Evolutionary conservation across 2,113 vertebrate species (phyloP).

Genomic region (Hemiprocne comata): DNA sequence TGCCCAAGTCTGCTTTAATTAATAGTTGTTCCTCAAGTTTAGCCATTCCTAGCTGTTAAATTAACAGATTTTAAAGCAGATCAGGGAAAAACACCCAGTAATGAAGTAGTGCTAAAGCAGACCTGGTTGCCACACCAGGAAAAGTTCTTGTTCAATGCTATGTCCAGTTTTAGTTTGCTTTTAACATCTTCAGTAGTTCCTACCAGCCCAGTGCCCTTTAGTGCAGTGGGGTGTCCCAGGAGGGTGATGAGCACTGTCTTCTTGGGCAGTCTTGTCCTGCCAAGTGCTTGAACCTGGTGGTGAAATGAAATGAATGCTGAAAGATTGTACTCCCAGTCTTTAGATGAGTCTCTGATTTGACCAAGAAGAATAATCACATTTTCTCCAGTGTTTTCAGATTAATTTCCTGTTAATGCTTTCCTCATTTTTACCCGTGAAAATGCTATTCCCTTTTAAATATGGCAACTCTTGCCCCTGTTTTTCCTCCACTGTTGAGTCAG

Average conservation of each 20-base stretch:
- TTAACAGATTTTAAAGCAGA: not conserved
- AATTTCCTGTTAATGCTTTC: not conserved
- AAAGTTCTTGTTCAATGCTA: not conserved
- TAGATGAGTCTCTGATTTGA: not conserved
- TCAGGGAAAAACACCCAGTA: not conserved
- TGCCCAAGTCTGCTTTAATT: not conserved
- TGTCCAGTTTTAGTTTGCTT: not conserved
- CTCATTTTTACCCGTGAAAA: not conserved
- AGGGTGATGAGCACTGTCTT: accelerated
- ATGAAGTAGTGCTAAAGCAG: not conserved
- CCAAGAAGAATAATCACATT: not conserved
- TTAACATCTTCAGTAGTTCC: not conserved
- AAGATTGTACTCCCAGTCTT: not conserved
- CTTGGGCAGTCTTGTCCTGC: not conserved
- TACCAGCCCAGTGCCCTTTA: not conserved
- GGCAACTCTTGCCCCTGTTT: not conserved
- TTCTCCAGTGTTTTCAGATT: not conserved
- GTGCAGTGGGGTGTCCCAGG: not conserved
- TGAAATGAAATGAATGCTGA: not conserved
- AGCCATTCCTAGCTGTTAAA: not conserved
- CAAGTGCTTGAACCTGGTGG: not conserved
- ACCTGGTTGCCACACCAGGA: not conserved
- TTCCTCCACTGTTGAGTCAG: not conserved
- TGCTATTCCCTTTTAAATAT: not conserved
- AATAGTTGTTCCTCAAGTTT: not conserved